Evolutionary conservation across 1,140 invertebrate genomes (phyloP), one percentile per base, ranked within the genome.

Genomic region (Temnothorax curvispinosus): DNA sequence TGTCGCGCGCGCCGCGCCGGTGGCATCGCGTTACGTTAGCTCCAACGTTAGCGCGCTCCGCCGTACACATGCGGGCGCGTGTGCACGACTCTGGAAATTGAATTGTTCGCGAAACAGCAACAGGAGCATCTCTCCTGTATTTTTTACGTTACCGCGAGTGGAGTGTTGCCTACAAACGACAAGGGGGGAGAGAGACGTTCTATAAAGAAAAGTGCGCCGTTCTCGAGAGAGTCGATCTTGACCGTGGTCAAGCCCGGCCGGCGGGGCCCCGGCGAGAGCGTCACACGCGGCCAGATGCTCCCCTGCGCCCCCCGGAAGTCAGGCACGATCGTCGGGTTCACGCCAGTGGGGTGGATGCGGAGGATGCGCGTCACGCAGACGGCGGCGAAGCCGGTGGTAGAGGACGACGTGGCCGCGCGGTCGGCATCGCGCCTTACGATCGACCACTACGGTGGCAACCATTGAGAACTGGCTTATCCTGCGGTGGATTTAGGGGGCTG

Each of bases 401-500:
- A 58, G 21, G 80, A 84, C 54, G 88, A 87, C 82, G 91, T 87
- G 88, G 89, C 87, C 78, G 91, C 86, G 90, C 44, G 76, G 44
- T 62, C 74, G 58, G 71, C 80, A 90, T 86, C 87, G 88, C 87
- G 88, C 88, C 85, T 90, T 69, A 88, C 32, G 41, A 72, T 60
- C 80, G 38, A 89, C 82, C 84, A 87, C 87, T 87, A 86, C 74
- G 85, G 85, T 89, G 89, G 88, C 89, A 90, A 87, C 89, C 89
- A 92, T 92, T 95, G 94, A 94, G 94, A 94, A 93, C 96, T 96
- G 96, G 96, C 96, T 96, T 96, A 96, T 94, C 93, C 95, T 93
- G 95, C 94, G 93, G 95, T 96, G 95, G 96, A 96, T 95, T 93
- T 96, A 95, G 96, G 96, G 96, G 96, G 96, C 96, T 96, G 96